phyloP scores from a whole-genome alignment of 30 jellyfish, hydroid and myxozoan species.

The Pelagia noctiluca region DNA sequence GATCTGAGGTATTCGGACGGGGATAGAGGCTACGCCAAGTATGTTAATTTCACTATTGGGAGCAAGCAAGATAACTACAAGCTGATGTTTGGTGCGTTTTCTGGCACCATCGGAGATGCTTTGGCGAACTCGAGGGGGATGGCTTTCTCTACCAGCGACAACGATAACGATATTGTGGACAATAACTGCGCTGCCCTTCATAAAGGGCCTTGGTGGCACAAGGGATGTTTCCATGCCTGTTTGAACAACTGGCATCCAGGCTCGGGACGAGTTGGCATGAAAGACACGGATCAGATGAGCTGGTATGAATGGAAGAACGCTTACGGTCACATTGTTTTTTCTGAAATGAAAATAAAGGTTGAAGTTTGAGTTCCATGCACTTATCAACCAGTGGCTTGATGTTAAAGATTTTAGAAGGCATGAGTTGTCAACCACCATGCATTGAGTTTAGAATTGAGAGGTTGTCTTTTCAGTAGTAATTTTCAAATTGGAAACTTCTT shows the following conservation, averaged over 20 bases:
- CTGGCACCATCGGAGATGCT: conserved; percentile 16
- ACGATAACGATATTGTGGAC: conserved; percentile 25
- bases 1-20: conserved; percentile 33
- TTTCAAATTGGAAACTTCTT: too few relatives aligned
- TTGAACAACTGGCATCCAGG: conserved; percentile 10
- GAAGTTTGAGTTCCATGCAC: too few relatives aligned
- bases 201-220: conserved; percentile 61
- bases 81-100: neutral
- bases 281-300: neutral
- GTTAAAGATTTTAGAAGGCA: too few relatives aligned
- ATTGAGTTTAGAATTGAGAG: too few relatives aligned
- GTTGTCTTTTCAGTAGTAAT: too few relatives aligned
- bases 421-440: too few relatives aligned
- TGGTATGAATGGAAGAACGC: neutral
- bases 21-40: conserved; percentile 30
- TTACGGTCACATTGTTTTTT: neutral
- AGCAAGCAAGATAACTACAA: conserved; percentile 21
- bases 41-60: conserved; percentile 12
- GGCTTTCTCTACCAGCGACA: conserved; percentile 38
- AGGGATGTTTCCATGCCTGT: conserved; percentile 26
- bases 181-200: conserved; percentile 16
- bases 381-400: too few relatives aligned
- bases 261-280: neutral
- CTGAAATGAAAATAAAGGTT: neutral
- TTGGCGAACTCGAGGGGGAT: neutral